Evolutionary conservation across 2,888 invertebrate genomes (phyloP).

Genomic region (Cryptus armator): DNA sequence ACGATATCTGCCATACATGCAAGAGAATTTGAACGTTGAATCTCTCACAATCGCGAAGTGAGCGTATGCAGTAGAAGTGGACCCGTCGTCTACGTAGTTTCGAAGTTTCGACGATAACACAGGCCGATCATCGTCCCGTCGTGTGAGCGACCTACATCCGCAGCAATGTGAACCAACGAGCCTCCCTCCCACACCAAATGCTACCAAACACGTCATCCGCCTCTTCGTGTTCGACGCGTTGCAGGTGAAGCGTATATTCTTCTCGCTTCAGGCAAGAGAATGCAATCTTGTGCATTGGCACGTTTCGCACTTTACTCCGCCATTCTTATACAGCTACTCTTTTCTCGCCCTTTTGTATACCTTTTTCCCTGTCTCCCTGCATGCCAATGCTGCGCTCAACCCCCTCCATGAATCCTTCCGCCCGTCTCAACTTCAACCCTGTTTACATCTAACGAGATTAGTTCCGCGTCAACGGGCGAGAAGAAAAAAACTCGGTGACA

Average conservation of each 20-base stretch:
- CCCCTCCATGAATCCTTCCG: neutral
- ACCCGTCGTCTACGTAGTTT: slow-evolving; percentile 7
- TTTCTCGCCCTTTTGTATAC: slow-evolving; percentile 6
- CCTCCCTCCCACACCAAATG: neutral
- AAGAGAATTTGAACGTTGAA: neutral
- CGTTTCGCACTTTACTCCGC: slow-evolving; percentile 35
- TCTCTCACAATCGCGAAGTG: neutral
- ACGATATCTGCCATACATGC: neutral
- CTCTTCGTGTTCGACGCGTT: slow-evolving; percentile 5
- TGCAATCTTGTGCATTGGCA: slow-evolving; percentile 47
- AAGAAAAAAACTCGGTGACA: neutral
- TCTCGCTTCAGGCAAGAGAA: slow-evolving; percentile 12
- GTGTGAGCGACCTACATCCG: slow-evolving; percentile 23
- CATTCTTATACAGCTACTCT: neutral
- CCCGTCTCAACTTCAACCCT: neutral
- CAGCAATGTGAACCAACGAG: slow-evolving; percentile 20
- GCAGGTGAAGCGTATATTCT: neutral
- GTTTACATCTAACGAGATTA: slow-evolving; percentile 12
- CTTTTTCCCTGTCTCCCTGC: slow-evolving; percentile 1
- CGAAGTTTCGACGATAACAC: slow-evolving; percentile 45
- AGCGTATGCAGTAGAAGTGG: neutral
- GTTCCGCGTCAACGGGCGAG: neutral
- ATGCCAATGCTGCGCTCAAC: slow-evolving; percentile 4
- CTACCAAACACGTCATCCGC: slow-evolving; percentile 11
- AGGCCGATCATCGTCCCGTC: slow-evolving; percentile 10